Conservation (phyloP, 2,113 vertebrate genomes). For the Sander vitreus region DNA sequence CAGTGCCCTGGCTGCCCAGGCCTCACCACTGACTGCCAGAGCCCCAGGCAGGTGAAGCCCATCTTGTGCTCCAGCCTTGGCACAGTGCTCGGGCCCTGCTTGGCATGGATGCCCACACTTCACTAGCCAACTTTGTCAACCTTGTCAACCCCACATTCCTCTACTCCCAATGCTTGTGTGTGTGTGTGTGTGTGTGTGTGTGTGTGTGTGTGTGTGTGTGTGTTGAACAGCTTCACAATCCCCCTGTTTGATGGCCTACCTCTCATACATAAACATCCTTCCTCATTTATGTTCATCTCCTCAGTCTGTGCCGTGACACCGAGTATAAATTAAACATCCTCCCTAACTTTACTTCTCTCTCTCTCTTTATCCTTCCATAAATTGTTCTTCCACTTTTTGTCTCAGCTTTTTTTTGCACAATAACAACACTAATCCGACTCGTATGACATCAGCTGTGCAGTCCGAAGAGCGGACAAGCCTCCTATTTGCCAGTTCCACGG, state of each 20-base stretch:
- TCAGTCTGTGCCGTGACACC: background rate
- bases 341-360: background rate
- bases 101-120: slow-evolving; percentile 60
- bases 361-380: too few species aligned
- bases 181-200: slow-evolving; percentile 11
- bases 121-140: slow-evolving; percentile 54
- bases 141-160: slow-evolving; percentile 52
- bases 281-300: slow-evolving; percentile 27
- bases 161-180: slow-evolving; percentile 20
- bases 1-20: slow-evolving; percentile 51
- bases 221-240: background rate
- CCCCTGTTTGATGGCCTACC: slow-evolving; percentile 9
- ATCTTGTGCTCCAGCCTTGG: slow-evolving; percentile 66
- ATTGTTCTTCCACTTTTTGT: too few species aligned
- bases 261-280: slow-evolving; percentile 33
- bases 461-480: slow-evolving; percentile 3
- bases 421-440: slow-evolving; percentile 3
- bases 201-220: background rate
- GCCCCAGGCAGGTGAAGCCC: slow-evolving; percentile 58
- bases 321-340: slow-evolving; percentile 3
- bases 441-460: slow-evolving; percentile 8
- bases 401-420: background rate
- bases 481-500: slow-evolving; percentile 8
- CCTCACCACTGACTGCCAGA: slow-evolving; percentile 39
- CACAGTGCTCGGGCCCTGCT: slow-evolving; percentile 44